Evolutionary conservation across 2,113 vertebrate species (phyloP), one percentile per base, ranked within the genome.

Genomic region (Pachypanchax playfairii): DNA sequence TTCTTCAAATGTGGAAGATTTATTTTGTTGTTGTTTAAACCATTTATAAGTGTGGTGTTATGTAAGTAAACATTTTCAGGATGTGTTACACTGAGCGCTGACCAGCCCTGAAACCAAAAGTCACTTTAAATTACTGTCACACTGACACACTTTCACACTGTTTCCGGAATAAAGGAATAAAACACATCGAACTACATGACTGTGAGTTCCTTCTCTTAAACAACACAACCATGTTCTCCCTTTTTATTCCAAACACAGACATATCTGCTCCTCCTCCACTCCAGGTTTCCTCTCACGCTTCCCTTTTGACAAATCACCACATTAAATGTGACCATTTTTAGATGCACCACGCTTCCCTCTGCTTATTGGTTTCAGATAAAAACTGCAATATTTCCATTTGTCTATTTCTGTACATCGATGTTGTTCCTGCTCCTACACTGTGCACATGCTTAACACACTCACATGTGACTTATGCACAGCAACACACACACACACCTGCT

Each of bases 291-390:
- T 47, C 57, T 65, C 65, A 25, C 42, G 44, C 60, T 41, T 10
- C 46, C 11, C 48, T 14, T 64, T 68, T 89, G 87, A 89, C 84
- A 85, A 87, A 89, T 87, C 75, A 80, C 87, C 77, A 60, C 75
- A 85, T 84, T 88, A 88, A 82, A 82, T 46, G 54, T 42, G 55
- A 64, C 44, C 70, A 59, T 84, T 85, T 81, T 76, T 55, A 63
- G 58, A 49, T 0, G 21, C 67, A 22, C 52, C 67, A 42, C 69
- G 49, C 75, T 80, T 85, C 82, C 84, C 70, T 52, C 41, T 78
- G 55, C 62, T 86, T 89, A 88, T 87, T 87, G 85, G 73, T 86
- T 87, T 86, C 75, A 81, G 86, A 86, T 90, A 89, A 86, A n/a
- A 90, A 67, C 67, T 43, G 77, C 73, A 80, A 88, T 85, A 87